phyloP scores from a whole-genome alignment of 2,113 vertebrate species.

The Atherinomorus stipes region DNA sequence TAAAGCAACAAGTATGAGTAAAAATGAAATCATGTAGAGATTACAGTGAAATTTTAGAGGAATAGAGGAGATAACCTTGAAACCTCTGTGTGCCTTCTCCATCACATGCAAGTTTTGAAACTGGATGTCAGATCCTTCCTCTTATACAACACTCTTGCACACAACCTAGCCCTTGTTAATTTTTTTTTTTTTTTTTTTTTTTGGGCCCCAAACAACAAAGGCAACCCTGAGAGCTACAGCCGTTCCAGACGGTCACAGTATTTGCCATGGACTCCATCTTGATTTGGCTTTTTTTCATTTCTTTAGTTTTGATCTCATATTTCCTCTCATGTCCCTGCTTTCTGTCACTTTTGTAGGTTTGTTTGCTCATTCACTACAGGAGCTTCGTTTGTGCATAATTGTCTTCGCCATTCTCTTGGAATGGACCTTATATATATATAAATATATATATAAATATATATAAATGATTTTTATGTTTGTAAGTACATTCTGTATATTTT shows the following conservation, averaged over 20 bases:
- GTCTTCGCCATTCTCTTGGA: constrained; percentile 82
- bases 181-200: neutral
- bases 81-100: constrained; percentile 93
- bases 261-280: constrained; percentile 67
- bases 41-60: constrained; percentile 75
- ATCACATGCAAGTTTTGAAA: constrained; percentile 93
- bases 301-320: constrained; percentile 50
- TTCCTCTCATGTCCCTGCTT: constrained; percentile 53
- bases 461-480: constrained; percentile 92
- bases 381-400: constrained; percentile 83
- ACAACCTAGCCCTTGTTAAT: neutral
- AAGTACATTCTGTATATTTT: constrained; percentile 95
- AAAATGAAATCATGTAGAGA: constrained; percentile 73
- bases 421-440: constrained; percentile 91
- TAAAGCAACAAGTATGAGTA: constrained; percentile 76
- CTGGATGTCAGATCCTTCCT: constrained; percentile 82
- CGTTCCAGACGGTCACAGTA: constrained; percentile 43
- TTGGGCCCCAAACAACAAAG: constrained; percentile 65
- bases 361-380: constrained; percentile 62
- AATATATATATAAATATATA: constrained; percentile 87
- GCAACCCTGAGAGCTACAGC: constrained; percentile 63
- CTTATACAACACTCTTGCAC: constrained; percentile 19
- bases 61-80: constrained; percentile 86
- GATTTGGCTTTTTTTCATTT: constrained; percentile 59
- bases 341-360: constrained; percentile 51